A percentile compares a stretch with the other conserved stretches of the same genome.
These are phyloP conservation scores for Euzetes globulus DNA, from an alignment of 2,888 invertebrate species.

Conservation along the genomic window DNA sequence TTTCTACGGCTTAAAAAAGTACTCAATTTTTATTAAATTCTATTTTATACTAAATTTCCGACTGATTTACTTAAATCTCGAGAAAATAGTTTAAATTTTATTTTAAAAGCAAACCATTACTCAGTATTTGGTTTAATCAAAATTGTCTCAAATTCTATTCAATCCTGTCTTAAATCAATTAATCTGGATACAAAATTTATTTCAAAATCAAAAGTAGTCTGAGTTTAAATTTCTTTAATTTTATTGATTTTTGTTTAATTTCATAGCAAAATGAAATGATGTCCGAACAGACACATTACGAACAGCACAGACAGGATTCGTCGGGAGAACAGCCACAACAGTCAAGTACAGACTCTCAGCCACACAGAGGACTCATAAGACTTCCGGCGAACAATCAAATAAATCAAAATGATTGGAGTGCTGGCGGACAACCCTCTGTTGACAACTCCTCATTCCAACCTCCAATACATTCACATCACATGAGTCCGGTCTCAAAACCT, in stretches of 20 bases:
- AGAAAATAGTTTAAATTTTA: too few relatives aligned
- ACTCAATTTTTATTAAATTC: background rate
- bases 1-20: constrained; percentile 15
- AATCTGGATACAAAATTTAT: background rate
- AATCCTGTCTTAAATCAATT: too few relatives aligned
- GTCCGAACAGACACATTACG: background rate
- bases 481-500: background rate
- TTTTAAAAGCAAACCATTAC: too few relatives aligned
- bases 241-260: background rate
- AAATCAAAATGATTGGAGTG: background rate
- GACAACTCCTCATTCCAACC: too few relatives aligned
- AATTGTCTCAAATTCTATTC: too few relatives aligned
- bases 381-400: background rate
- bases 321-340: background rate
- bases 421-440: too few relatives aligned
- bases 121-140: too few relatives aligned
- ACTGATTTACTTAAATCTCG: too few relatives aligned
- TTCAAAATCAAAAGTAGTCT: background rate
- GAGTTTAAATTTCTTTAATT: background rate
- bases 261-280: background rate
- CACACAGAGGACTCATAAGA: constrained; percentile 13
- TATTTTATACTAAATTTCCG: background rate
- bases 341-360: too few relatives aligned
- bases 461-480: background rate
- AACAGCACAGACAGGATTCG: background rate